A percentile compares a stretch with the other conserved stretches of the same genome.
Evolutionary conservation across 1,140 invertebrate species (phyloP).

Genomic region (Drosophila insularis): DNA sequence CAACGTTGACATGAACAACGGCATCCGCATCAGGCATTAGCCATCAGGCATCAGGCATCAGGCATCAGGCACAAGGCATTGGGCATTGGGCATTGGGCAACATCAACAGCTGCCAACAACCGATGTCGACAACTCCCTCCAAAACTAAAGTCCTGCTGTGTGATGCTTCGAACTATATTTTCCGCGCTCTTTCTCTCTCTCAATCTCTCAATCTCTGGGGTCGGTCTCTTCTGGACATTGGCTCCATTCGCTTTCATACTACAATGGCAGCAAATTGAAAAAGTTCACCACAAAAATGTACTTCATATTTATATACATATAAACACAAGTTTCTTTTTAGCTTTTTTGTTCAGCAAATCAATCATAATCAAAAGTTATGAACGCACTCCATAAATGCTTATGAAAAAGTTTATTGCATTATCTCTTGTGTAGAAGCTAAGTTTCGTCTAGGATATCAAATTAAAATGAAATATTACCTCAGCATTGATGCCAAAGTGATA

Average conservation of each 20-base stretch:
- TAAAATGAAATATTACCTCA: background rate
- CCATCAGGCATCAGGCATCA: background rate
- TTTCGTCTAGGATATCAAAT: background rate
- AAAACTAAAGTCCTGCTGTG: background rate
- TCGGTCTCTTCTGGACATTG: conserved; percentile 2
- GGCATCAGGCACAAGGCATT: no score
- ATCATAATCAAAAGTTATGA: conserved; percentile 58
- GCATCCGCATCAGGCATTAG: background rate
- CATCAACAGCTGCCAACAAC: conserved; percentile 38
- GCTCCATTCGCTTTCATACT: conserved; percentile 16
- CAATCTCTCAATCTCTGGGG: background rate
- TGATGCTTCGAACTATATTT: background rate
- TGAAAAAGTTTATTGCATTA: conserved; percentile 45
- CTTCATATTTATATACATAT: conserved; percentile 29
- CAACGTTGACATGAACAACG: conserved; percentile 58
- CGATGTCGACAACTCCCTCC: conserved; percentile 29
- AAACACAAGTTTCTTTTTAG: conserved; percentile 40
- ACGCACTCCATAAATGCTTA: conserved; percentile 37
- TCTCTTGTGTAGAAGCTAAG: conserved; percentile 35
- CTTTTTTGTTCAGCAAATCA: conserved; percentile 46
- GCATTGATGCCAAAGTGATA: background rate
- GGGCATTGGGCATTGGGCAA: no score
- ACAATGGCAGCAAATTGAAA: conserved; percentile 53
- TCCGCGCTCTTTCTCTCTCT: background rate
- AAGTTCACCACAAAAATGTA: conserved; percentile 59